Base-by-base conservation (phyloP, 2,113 vertebrate species). In the Psephotus haematonotus region DNA sequence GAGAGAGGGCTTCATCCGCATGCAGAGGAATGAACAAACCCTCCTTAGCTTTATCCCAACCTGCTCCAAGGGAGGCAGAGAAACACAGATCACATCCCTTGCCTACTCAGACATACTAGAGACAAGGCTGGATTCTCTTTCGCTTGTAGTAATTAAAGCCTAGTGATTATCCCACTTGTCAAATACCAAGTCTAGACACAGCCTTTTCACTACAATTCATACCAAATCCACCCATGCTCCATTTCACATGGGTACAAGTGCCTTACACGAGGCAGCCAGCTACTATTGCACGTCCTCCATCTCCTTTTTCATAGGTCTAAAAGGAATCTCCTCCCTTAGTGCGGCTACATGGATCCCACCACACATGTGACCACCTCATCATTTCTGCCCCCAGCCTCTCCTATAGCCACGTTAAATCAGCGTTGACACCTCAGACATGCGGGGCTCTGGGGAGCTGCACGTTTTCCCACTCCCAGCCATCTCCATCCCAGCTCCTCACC, bases 341-440 rank as follows among this genome's bases (percentile, higher is more conserved):
- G 7, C 3, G 0, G 62, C 37, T 35, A 4, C 24, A 11, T 24
- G 35, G n/a, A 57, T 6, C 18, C 17, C 49, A 14, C 22, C 33
- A 6, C 7, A 0, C 17, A 50, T 0, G 0, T 0, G 31, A 46
- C 44, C 24, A 1, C 17, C 2, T 2, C 1, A 43, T 8, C 5
- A 0, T 28, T 93, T 12, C 50, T 37, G 68, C 62, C 55, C 29
- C 62, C 70, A 44, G 2, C 20, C 6, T 16, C 78, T 20, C 55
- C 1, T 4, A 0, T 24, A 15, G 33, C 29, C 46, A 9, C 2
- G 0, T 37, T 15, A 41, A 59, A 65, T 2, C 16, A 0, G 1
- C 4, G 0, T 14, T 28, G 11, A 25, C 44, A 13, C 5, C 76
- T 9, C 64, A 17, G 69, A 12, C 3, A 3, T 0, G 0, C 27